A percentile compares a stretch with the other conserved stretches of the same genome.
Evolutionary conservation across 2,797 vertebrate genomes (phyloP).

Genomic region (Liparis tanakae): DNA sequence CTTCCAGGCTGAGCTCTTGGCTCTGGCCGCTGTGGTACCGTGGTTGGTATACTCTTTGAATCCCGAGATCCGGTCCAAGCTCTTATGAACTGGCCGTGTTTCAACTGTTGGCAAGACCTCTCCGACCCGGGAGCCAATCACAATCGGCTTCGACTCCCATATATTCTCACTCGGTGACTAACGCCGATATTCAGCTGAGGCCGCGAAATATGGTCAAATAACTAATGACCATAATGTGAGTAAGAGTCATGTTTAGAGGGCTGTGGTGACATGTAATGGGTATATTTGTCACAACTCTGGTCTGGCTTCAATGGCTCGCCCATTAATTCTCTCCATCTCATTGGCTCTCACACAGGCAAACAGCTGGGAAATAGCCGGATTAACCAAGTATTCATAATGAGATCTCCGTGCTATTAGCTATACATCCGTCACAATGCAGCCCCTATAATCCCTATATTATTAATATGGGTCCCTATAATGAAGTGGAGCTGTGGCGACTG

Average conservation of each 20-base stretch:
- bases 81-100: slow-evolving; percentile 63
- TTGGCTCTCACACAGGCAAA: slow-evolving; percentile 34
- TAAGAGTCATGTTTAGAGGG: slow-evolving; percentile 45
- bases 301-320: slow-evolving; percentile 30
- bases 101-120: slow-evolving; percentile 60
- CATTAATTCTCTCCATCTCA: slow-evolving; percentile 47
- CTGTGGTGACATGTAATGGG: slow-evolving; percentile 48
- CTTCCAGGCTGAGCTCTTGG: slow-evolving; percentile 59
- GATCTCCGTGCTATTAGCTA: slow-evolving; percentile 65
- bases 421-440: slow-evolving; percentile 50
- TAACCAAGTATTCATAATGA: slow-evolving; percentile 46
- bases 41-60: slow-evolving; percentile 57
- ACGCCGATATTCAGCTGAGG: slow-evolving; percentile 46
- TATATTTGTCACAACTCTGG: slow-evolving; percentile 41
- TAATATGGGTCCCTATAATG: too few relatives aligned
- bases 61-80: slow-evolving; percentile 66
- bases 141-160: slow-evolving; percentile 54
- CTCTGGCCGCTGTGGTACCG: slow-evolving; percentile 49
- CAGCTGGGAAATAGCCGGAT: slow-evolving; percentile 59
- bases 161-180: slow-evolving; percentile 40
- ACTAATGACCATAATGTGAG: slow-evolving; percentile 56
- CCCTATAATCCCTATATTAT: too few relatives aligned
- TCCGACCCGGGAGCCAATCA: slow-evolving; percentile 53
- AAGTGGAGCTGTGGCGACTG: neutral
- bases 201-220: slow-evolving; percentile 48